These are phyloP conservation scores for Zosterops pallidus DNA, from an alignment of 2,113 vertebrate genomes.

Conservation along the genomic window DNA sequence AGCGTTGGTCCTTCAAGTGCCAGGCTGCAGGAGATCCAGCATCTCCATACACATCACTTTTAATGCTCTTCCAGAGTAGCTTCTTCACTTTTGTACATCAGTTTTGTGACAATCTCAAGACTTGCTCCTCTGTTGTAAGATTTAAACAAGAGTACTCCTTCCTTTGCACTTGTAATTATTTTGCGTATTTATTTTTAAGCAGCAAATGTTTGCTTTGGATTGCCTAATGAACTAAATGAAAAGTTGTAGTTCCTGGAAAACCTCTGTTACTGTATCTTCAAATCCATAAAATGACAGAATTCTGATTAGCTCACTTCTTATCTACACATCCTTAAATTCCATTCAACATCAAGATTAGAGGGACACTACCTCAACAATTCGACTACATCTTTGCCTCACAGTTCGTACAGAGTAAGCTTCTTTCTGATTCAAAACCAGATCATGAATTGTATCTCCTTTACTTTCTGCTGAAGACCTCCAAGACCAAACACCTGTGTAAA, in stretches of 20 bases:
- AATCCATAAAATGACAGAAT: not conserved
- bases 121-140: not conserved
- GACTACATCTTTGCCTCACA: not conserved
- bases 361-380: not conserved
- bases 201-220: not conserved
- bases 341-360: not conserved
- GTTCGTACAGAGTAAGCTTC: not conserved
- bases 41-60: not conserved
- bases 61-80: not conserved
- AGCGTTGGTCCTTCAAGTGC: accelerated
- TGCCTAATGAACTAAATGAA: not conserved
- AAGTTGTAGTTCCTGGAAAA: not conserved
- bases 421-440: not conserved
- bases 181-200: not conserved
- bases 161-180: not conserved
- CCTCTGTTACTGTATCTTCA: not conserved
- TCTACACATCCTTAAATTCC: not conserved
- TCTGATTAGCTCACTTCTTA: not conserved
- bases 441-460: not conserved
- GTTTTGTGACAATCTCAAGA: not conserved
- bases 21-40: not conserved
- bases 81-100: not conserved
- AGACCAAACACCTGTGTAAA: not conserved
- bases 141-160: not conserved
- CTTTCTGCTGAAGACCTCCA: not conserved